These are phyloP conservation scores for Molossus molossus DNA, from an alignment of 2,797 vertebrate genomes.

Conservation along the genomic window DNA sequence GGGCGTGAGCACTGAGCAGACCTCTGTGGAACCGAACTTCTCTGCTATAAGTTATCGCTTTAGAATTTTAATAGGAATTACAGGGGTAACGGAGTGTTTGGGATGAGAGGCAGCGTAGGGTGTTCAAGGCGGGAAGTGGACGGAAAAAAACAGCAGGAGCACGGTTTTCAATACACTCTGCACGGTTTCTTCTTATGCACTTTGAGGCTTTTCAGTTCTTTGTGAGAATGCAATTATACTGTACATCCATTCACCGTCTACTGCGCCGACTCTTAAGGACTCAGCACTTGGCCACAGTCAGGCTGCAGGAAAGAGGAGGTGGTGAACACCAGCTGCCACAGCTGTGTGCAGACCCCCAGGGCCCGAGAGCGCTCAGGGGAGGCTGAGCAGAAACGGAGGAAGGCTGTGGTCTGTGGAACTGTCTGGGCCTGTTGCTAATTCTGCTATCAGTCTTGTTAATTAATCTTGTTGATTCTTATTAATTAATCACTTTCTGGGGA, in stretches of 20 bases:
- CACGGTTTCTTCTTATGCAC: slow-evolving; percentile 83
- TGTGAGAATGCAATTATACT: slow-evolving; percentile 72
- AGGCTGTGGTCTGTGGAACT: background rate
- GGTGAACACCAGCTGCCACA: background rate
- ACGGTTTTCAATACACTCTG: slow-evolving; percentile 81
- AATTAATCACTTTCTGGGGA: slow-evolving; percentile 63
- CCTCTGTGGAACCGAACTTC: background rate
- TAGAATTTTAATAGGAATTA: slow-evolving; percentile 71
- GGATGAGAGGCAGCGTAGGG: background rate
- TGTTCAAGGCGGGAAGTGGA: background rate
- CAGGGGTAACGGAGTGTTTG: slow-evolving; percentile 57
- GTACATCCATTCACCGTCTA: slow-evolving; percentile 38
- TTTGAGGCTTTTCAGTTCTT: slow-evolving; percentile 82
- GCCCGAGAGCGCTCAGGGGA: background rate
- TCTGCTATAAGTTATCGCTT: slow-evolving; percentile 24
- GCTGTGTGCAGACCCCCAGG: background rate
- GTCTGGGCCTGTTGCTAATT: background rate
- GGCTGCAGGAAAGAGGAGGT: background rate
- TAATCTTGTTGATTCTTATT: slow-evolving; percentile 58
- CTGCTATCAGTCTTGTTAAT: slow-evolving; percentile 11
- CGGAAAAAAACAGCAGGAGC: slow-evolving; percentile 70
- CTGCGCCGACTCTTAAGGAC: slow-evolving; percentile 39
- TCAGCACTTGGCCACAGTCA: background rate
- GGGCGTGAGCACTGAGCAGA: slow-evolving; percentile 15
- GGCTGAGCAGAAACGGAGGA: background rate